Evolutionary conservation across 2,113 vertebrate genomes (phyloP).

Genomic region (Nestor notabilis): DNA sequence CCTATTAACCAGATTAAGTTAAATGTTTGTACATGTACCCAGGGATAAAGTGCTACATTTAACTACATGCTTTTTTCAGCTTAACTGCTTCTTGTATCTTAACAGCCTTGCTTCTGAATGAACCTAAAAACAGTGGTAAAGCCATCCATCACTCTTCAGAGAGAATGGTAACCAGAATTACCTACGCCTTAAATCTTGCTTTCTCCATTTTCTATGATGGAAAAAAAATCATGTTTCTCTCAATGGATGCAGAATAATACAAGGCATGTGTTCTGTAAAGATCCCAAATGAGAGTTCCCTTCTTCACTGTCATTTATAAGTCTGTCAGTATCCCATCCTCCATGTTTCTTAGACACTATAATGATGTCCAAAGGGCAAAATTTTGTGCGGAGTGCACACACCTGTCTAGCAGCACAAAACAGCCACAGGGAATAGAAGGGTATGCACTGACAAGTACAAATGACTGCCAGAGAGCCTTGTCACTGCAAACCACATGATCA

Average conservation of each 20-base stretch:
- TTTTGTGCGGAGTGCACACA: constrained; percentile 41
- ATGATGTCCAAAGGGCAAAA: constrained; percentile 52
- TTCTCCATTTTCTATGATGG: not conserved
- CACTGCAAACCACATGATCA: not conserved
- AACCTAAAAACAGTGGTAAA: not conserved
- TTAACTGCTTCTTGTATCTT: not conserved
- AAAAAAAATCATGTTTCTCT: not conserved
- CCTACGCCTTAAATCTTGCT: not conserved
- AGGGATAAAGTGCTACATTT: not conserved
- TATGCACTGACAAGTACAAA: constrained; percentile 58
- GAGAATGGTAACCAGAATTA: not conserved
- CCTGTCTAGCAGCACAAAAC: constrained; percentile 49
- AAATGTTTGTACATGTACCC: not conserved
- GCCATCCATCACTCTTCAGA: constrained; percentile 7
- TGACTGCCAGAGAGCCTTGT: not conserved
- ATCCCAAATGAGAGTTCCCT: constrained; percentile 1
- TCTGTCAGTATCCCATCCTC: constrained; percentile 25
- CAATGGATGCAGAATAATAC: not conserved
- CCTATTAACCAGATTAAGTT: not conserved
- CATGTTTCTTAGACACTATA: constrained; percentile 25
- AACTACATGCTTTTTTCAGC: not conserved
- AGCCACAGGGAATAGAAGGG: constrained; percentile 37
- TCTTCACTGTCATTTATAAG: constrained; percentile 29
- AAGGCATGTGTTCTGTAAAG: not conserved
- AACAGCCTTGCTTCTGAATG: constrained; percentile 3